These are phyloP conservation scores for Oreochromis aureus DNA, from an alignment of 2,113 vertebrate species.

Conservation along the genomic window DNA sequence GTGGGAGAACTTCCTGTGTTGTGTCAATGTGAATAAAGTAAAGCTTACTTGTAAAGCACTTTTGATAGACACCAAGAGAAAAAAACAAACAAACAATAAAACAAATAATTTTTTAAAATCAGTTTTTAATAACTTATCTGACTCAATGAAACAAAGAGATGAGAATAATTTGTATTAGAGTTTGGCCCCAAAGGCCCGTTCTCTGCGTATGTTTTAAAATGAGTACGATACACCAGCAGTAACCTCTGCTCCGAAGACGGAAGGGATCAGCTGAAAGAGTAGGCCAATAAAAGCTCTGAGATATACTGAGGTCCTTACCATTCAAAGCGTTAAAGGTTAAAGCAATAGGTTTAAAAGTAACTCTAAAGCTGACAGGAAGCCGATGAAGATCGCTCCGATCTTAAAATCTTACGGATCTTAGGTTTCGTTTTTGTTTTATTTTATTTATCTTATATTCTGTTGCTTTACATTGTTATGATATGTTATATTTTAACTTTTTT, in stretches of 20 bases:
- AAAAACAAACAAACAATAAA: background rate
- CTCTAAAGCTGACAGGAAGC: background rate
- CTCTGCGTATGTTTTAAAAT: background rate
- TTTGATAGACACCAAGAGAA: background rate
- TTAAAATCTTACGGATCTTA: background rate
- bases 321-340: background rate
- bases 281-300: background rate
- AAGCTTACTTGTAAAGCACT: background rate
- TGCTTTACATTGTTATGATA: background rate
- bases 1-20: background rate
- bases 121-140: background rate
- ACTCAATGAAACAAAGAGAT: background rate
- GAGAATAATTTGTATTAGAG: background rate
- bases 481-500: background rate
- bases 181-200: background rate
- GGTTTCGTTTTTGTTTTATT: background rate
- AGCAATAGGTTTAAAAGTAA: background rate
- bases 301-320: background rate
- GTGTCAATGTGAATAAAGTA: background rate
- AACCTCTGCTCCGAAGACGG: background rate
- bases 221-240: background rate
- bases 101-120: background rate
- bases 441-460: fast-evolving
- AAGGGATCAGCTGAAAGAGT: background rate
- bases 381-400: background rate